Evolutionary conservation across 2,113 vertebrate genomes (phyloP), one percentile per base, ranked within the genome.

Genomic region (Aphyosemion australe): DNA sequence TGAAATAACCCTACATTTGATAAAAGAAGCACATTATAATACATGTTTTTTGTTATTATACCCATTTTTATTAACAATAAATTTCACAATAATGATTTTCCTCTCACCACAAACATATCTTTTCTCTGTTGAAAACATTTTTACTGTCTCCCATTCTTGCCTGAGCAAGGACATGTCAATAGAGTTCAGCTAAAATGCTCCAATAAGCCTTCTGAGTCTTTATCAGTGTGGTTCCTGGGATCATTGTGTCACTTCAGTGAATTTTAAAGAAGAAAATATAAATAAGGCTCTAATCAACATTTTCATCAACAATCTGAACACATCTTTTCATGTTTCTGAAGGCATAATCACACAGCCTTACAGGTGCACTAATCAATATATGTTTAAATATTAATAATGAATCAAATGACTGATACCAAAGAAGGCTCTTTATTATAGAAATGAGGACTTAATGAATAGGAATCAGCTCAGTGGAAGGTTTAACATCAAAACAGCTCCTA

Each of bases 201-300:
- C 2, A 46, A 64, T 47, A 74, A 61, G 20, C 14, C 26, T 69
- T 60, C 57, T 73, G 39, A 51, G 8, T 43, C 11, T 6, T 16
- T 47, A 14, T 13, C 11, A 52, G 61, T 18, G 26, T 52, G 0
- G 43, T 50, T 62, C 19, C 65, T 45, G 10, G 41, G 9, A 41
- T 20, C 11, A 32, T 57, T 56, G 43, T 47, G 13, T 56, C 5
- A 48, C 8, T 12, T 37, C 53, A 2, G 0, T 32, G 6, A 1
- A 32, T 15, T 31, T 12, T 2, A 11, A 3, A 42, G n/a, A 60
- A 16, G 1, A 15, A 45, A 47, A 7, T 19, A 19, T 12, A 34
- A 3, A 3, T 2, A 14, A 20, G 14, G 6, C 34, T 37, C 34
- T 34, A 20, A n/a, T 49, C 16, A n/a, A 32, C 15, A 18, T 42